Conservation (phyloP, 1,140 invertebrate genomes). For the Anoplolepis gracilipes region DNA sequence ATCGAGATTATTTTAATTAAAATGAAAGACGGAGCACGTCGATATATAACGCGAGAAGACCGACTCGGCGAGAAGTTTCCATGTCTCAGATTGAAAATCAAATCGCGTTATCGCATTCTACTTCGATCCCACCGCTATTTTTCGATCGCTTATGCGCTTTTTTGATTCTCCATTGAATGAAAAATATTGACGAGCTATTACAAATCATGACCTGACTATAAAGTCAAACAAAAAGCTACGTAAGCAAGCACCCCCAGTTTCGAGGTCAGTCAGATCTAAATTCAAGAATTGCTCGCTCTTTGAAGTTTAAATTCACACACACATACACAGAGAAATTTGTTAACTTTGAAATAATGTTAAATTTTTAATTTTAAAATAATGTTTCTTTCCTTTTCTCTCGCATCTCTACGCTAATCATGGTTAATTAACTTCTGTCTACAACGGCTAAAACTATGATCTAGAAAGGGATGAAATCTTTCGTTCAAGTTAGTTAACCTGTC, state of each 20-base stretch:
- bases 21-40: too few relatives aligned
- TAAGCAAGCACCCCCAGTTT: slow-evolving; percentile 18
- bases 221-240: slow-evolving; percentile 27
- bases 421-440: slow-evolving; percentile 51
- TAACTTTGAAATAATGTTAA: too few relatives aligned
- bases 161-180: slow-evolving; percentile 13
- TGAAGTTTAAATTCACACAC: not conserved
- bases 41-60: not conserved
- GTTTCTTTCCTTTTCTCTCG: not conserved
- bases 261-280: not conserved
- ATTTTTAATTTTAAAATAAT: not conserved
- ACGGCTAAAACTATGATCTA: slow-evolving; percentile 25
- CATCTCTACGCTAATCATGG: not conserved
- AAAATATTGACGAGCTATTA: slow-evolving; percentile 24
- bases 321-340: not conserved
- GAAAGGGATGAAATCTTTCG: not conserved
- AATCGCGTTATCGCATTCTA: slow-evolving; percentile 8
- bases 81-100: slow-evolving; percentile 14
- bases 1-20: slow-evolving; percentile 52
- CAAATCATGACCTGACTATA: slow-evolving; percentile 14
- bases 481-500: slow-evolving; percentile 37
- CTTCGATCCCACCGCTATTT: not conserved
- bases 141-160: slow-evolving; percentile 10
- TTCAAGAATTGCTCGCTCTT: not conserved
- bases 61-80: not conserved